Evolutionary conservation across 2,888 invertebrate genomes (phyloP), one percentile per base, ranked within the genome.

Genomic region (Atethmia centrago): DNA sequence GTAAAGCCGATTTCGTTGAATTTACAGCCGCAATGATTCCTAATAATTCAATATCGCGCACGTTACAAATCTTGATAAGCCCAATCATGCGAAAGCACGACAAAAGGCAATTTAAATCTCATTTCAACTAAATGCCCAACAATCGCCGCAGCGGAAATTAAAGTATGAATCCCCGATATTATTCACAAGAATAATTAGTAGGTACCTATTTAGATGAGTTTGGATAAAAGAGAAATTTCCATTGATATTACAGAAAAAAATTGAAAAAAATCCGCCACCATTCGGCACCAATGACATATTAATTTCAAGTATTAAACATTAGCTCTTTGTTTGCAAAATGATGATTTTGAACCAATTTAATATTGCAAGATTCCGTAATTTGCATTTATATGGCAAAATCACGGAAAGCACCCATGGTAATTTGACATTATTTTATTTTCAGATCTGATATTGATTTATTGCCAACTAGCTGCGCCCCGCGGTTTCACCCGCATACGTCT

Each of bases 41-140:
- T 74, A 74, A 84, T 74, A 77, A 76, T 85, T 83, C 59, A 85
- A 88, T 85, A 85, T 73, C 36, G 66, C 71, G 79, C 42, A 61
- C 74, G 55, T 51, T 70, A 76, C 80, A 82, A 87, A 91, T 92
- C 89, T 88, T 82, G 91, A 92, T 93, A 89, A 88, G 79, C 77
- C 69, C 88, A 90, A 91, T 90, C 91, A 91, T 84, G 84, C 88
- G 88, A 87, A 90, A 87, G 85, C 92, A 92, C 91, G 92, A 90
- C 91, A 93, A 92, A 93, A 91, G 87, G 90, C 89, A 91, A 93
- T 94, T 93, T 90, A 90, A 91, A 92, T 88, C 89, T 90, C 90
- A 91, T 92, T 91, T 83, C 79, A 87, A 79, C 86, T 85, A 90
- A 91, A 90, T 85, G 88, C 82, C 85, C 85, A 76, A 90, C 88